Evolutionary conservation across 2,113 vertebrate genomes (phyloP).

Genomic region (Paramisgurnus dabryanus): DNA sequence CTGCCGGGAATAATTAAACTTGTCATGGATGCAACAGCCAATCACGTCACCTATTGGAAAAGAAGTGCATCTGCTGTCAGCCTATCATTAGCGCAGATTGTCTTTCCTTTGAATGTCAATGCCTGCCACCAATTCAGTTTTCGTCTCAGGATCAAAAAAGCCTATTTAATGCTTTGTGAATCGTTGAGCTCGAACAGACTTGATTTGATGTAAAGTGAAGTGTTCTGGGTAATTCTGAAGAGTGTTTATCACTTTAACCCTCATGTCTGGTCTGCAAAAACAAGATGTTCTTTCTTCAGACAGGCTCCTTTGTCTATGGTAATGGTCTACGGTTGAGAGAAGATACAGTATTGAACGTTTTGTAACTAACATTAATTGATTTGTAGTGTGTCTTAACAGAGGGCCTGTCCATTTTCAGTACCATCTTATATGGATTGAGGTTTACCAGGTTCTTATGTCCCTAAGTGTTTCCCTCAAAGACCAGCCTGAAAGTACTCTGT

Average conservation of each 20-base stretch:
- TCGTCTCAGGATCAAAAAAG: conserved; percentile 35
- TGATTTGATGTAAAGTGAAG: conserved; percentile 34
- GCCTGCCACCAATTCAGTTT: conserved; percentile 39
- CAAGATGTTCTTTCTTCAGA: conserved; percentile 2
- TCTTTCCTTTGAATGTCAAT: conserved; percentile 55
- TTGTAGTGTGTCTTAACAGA: not conserved
- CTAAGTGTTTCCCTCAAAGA: not conserved
- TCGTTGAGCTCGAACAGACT: not conserved
- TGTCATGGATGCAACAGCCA: conserved; percentile 32
- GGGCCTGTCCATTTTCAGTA: conserved; percentile 1
- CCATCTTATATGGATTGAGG: not conserved
- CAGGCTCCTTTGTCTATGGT: conserved; percentile 22
- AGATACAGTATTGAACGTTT: conserved; percentile 17
- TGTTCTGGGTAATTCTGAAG: conserved; percentile 34
- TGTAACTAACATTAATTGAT: conserved; percentile 25
- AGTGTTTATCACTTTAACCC: conserved; percentile 26
- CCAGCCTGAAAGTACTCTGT: not conserved
- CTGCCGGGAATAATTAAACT: conserved; percentile 43
- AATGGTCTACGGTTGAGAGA: conserved; percentile 16
- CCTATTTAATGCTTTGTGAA: conserved; percentile 27
- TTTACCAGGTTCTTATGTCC: not conserved
- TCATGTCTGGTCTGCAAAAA: conserved; percentile 28
- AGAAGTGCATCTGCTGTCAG: conserved; percentile 46
- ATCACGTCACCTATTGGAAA: conserved; percentile 49
- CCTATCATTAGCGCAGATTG: conserved; percentile 45